Conservation (phyloP, 2,888 invertebrate species). For the Aspidapion aeneum region DNA sequence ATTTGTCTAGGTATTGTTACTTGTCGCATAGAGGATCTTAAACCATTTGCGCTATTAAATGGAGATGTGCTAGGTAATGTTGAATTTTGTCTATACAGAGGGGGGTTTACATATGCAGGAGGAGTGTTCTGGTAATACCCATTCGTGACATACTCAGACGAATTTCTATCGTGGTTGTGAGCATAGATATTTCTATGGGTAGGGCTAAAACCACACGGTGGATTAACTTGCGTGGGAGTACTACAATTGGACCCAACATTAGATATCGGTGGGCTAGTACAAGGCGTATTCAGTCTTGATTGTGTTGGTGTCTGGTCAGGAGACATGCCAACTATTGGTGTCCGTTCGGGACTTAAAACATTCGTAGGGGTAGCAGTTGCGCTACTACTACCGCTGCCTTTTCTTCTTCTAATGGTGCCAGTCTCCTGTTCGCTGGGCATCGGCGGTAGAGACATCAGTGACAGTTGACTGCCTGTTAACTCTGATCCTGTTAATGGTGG, state of each 20-base stretch:
- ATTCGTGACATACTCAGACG: constrained; percentile 20
- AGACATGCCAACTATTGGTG: constrained; percentile 43
- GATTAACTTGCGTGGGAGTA: constrained; percentile 43
- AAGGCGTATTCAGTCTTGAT: constrained; percentile 43
- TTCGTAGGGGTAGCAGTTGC: constrained; percentile 50
- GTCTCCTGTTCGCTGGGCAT: constrained; percentile 56
- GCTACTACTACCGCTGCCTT: constrained; percentile 36
- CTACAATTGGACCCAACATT: constrained; percentile 43
- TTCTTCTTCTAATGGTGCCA: constrained; percentile 49
- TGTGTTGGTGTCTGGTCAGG: constrained; percentile 49
- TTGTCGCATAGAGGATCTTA: constrained; percentile 44
- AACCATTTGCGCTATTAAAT: constrained; percentile 38
- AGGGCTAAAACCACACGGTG: constrained; percentile 40
- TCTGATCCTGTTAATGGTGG: constrained; percentile 54
- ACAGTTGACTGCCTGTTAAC: constrained; percentile 67
- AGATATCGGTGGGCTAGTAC: constrained; percentile 43
- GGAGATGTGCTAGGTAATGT: constrained; percentile 39
- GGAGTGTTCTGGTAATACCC: constrained; percentile 38
- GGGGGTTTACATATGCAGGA: constrained; percentile 47
- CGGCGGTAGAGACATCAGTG: constrained; percentile 68
- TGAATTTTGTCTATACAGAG: constrained; percentile 41
- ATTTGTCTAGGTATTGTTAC: constrained; percentile 54
- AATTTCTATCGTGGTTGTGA: constrained; percentile 39
- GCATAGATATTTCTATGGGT: constrained; percentile 32
- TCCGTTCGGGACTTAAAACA: constrained; percentile 44